These are phyloP conservation scores for Actias luna DNA, from an alignment of 2,888 invertebrate genomes.

Conservation along the genomic window DNA sequence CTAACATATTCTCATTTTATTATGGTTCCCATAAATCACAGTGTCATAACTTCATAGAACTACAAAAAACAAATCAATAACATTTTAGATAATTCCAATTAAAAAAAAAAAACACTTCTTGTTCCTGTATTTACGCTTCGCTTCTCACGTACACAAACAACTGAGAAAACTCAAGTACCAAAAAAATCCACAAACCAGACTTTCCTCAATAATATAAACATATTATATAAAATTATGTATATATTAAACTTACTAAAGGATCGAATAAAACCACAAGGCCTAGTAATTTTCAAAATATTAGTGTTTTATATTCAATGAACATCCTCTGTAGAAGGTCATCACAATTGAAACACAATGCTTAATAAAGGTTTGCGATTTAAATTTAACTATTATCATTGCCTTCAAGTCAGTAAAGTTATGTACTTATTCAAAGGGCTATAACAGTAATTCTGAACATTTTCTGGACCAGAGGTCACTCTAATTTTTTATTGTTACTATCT, in stretches of 20 bases:
- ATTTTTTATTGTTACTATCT: too few species aligned
- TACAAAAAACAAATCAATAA: too few species aligned
- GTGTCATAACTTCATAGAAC: too few species aligned
- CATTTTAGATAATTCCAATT: neutral
- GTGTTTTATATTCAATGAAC: neutral
- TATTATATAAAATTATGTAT: neutral
- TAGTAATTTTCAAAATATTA: neutral
- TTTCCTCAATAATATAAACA: neutral
- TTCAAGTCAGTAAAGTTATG: neutral
- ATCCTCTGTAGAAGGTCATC: neutral
- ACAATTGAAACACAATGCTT: neutral
- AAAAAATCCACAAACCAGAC: neutral
- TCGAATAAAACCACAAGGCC: neutral
- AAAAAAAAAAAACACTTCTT: neutral
- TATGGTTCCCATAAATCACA: too few species aligned
- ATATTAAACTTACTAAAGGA: neutral
- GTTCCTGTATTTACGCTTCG: neutral
- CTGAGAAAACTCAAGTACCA: neutral
- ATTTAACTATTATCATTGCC: neutral
- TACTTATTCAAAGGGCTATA: neutral
- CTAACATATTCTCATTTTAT: too few species aligned
- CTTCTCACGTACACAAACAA: neutral
- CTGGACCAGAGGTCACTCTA: too few species aligned
- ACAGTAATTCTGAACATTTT: too few species aligned
- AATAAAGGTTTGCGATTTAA: constrained; percentile 3